A percentile compares a stretch with the other conserved stretches of the same genome.
Evolutionary conservation across 2,888 invertebrate species (phyloP).

Genomic region (Eristalis tenax): DNA sequence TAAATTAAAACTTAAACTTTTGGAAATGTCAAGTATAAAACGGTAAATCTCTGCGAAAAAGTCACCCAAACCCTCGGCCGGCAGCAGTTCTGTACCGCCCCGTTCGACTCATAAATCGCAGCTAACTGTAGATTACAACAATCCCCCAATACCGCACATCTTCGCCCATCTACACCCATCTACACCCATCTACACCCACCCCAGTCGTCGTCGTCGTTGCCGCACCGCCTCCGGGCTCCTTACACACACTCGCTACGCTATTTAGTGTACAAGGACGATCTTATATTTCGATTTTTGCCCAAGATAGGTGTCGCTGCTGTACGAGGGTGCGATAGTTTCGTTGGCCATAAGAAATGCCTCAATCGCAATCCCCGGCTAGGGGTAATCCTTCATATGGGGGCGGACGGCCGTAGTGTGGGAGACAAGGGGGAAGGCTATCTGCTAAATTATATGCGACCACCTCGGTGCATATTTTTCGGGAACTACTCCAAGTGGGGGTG

Average conservation of each 20-base stretch:
- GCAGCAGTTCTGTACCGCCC: constrained; percentile 41
- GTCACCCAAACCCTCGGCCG: constrained; percentile 52
- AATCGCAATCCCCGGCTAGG: constrained; percentile 46
- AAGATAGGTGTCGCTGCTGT: constrained; percentile 58
- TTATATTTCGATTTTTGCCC: constrained; percentile 71
- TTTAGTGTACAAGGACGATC: constrained; percentile 69
- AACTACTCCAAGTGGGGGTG: not conserved
- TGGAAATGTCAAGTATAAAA: constrained; percentile 81
- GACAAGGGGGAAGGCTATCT: constrained; percentile 26
- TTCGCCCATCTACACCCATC: constrained; percentile 21
- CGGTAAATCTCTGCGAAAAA: constrained; percentile 80
- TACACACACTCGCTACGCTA: constrained; percentile 40
- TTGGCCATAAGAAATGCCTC: constrained; percentile 69
- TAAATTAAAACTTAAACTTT: constrained; percentile 82
- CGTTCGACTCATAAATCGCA: constrained; percentile 68
- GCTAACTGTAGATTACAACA: constrained; percentile 73
- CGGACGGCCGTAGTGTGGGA: constrained; percentile 20
- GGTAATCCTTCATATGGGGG: constrained; percentile 67
- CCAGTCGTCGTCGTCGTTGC: not conserved
- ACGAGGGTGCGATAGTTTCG: constrained; percentile 32
- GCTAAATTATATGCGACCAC: constrained; percentile 62
- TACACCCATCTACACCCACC: constrained; percentile 8
- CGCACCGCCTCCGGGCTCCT: constrained; percentile 24
- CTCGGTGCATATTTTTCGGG: constrained; percentile 45
- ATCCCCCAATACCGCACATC: constrained; percentile 45